These are phyloP conservation scores for Glossosoma conforme DNA, from an alignment of 1,140 invertebrate species.

Conservation along the genomic window DNA sequence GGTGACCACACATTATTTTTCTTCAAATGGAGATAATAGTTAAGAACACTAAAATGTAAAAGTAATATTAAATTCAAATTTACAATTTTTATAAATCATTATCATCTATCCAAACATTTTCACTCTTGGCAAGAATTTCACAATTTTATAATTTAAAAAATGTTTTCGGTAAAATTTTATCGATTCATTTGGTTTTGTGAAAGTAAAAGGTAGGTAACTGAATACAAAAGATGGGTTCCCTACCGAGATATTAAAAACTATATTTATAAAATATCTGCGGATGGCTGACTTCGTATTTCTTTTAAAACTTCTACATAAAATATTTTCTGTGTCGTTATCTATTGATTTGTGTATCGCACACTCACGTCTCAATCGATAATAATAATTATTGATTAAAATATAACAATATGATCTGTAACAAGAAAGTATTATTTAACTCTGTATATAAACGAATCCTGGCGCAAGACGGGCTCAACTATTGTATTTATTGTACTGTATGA, in stretches of 20 bases:
- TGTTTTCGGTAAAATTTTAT: no score
- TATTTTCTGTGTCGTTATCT: slow-evolving; percentile 23
- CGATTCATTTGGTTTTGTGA: no score
- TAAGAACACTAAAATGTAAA: slow-evolving; percentile 29
- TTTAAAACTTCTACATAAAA: slow-evolving; percentile 30
- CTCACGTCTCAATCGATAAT: slow-evolving; percentile 22
- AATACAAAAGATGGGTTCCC: no score
- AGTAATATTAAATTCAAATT: slow-evolving; percentile 29
- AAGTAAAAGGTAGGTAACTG: no score
- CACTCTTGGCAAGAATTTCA: slow-evolving; percentile 29
- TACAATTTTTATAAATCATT: slow-evolving; percentile 30
- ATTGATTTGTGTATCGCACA: slow-evolving; percentile 32
- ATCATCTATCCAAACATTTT: slow-evolving; percentile 21
- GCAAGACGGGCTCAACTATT: slow-evolving; percentile 25
- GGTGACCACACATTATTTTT: slow-evolving; percentile 26
- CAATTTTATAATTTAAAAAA: slow-evolving; percentile 18
- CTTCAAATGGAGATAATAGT: slow-evolving; percentile 25
- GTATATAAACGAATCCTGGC: slow-evolving; percentile 31
- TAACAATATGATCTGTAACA: slow-evolving; percentile 28
- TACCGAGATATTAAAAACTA: slow-evolving; percentile 3
- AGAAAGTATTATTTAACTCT: slow-evolving; percentile 22
- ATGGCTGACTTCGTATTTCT: slow-evolving; percentile 15
- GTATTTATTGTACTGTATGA: slow-evolving; percentile 32
- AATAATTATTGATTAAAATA: slow-evolving; percentile 25
- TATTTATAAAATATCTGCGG: slow-evolving; percentile 24